These are phyloP conservation scores for Oscheius onirici DNA, from an alignment of 2,888 invertebrate species.

Conservation along the genomic window DNA sequence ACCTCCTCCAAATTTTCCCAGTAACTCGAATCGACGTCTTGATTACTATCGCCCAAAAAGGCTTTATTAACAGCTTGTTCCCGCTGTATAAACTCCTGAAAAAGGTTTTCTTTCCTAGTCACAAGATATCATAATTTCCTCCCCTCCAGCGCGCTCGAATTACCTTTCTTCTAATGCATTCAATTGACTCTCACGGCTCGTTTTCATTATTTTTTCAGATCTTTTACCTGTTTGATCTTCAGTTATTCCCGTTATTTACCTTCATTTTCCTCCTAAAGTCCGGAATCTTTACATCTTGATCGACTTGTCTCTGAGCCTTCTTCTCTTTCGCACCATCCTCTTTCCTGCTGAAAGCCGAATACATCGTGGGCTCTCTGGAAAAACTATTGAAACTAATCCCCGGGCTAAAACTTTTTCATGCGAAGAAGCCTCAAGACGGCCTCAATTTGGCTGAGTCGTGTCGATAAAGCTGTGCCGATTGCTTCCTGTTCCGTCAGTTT, in stretches of 20 bases:
- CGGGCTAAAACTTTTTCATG: conserved; percentile 21
- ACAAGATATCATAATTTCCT: background rate
- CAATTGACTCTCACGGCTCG: background rate
- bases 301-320: background rate
- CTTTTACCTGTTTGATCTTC: background rate
- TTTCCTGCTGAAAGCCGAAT: background rate
- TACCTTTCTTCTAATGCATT: conserved; percentile 6
- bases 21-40: conserved; percentile 17
- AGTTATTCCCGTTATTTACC: background rate
- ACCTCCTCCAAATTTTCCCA: conserved; percentile 22
- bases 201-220: background rate
- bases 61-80: background rate
- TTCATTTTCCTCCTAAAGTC: conserved; percentile 5
- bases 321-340: background rate
- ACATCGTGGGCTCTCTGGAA: conserved; percentile 22
- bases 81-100: conserved; percentile 16
- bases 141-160: background rate
- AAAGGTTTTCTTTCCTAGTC: background rate
- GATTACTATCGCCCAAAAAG: background rate
- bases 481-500: conserved; percentile 10
- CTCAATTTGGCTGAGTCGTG: conserved; percentile 13
- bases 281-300: background rate
- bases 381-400: background rate
- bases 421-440: background rate
- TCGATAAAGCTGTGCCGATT: background rate